Percentiles rank a stretch among this genome's conserved stretches.
These are phyloP conservation scores for Falco cherrug DNA, from an alignment of 2,797 vertebrate genomes.

Conservation along the genomic window DNA sequence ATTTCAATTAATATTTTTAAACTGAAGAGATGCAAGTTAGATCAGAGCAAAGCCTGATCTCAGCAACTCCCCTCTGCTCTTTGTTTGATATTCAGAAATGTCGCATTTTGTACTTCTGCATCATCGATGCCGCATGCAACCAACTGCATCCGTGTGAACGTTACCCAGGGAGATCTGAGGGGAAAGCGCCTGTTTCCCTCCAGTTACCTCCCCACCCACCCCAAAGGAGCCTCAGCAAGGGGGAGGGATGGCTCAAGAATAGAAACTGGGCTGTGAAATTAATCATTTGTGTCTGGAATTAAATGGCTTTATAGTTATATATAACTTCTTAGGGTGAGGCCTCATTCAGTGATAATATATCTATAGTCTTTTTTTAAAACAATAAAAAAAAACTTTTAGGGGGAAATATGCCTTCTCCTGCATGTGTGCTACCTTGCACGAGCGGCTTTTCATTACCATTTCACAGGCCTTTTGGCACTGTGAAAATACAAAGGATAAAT, in stretches of 20 bases:
- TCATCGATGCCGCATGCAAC: not conserved
- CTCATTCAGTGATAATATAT: rapidly evolving
- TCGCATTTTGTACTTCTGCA: constrained; percentile 1
- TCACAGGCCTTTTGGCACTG: not conserved
- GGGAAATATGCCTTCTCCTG: not conserved
- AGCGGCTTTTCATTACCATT: not conserved
- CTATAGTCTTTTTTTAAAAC: no score
- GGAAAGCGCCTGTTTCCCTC: not conserved
- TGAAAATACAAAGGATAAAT: not conserved
- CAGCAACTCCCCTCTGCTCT: not conserved
- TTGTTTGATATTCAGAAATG: constrained; percentile 43
- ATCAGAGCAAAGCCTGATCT: constrained; percentile 36
- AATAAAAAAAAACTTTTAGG: not conserved
- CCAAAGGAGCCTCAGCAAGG: not conserved
- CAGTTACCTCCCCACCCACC: not conserved
- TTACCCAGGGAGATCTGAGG: constrained; percentile 5
- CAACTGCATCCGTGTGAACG: not conserved
- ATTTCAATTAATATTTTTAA: constrained; percentile 61
- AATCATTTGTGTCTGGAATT: not conserved
- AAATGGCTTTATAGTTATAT: not conserved
- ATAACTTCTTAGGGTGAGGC: not conserved
- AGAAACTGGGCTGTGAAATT: not conserved
- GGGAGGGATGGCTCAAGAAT: not conserved
- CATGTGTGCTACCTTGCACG: not conserved
- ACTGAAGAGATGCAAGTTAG: constrained; percentile 11